Evolutionary conservation across 2,888 invertebrate genomes (phyloP), one percentile per base, ranked within the genome.

Genomic region (Ennomos erosarius): DNA sequence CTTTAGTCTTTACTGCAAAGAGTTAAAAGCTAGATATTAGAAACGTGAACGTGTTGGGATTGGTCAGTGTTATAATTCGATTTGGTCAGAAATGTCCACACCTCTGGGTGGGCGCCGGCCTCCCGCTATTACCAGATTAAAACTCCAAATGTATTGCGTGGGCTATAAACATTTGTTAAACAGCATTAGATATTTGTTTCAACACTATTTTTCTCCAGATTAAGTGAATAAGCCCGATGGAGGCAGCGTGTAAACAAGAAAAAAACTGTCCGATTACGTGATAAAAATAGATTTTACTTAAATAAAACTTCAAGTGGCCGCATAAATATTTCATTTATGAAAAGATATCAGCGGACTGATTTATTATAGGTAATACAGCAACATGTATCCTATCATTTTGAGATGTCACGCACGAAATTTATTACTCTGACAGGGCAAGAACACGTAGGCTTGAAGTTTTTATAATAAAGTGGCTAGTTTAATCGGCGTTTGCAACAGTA

Each of bases 51-150:
- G 9, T 1, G 42, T 40, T 53, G 49, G 57, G 63, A 67, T 65
- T 70, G 71, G 72, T 81, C 79, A 68, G 61, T 73, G 73, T 73
- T 82, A 81, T 88, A 88, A 88, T 88, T 88, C 82, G 88, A 88
- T 88, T 87, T 88, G 78, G 84, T 85, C 76, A 68, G 76, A 84
- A 73, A 82, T 85, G 88, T 88, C 88, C 82, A 87, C 87, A 87
- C 87, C 89, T 88, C 82, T 89, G 91, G 90, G 90, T 90, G 90
- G 90, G 83, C 87, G 78, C 76, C 78, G 87, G 81, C 75, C 87
- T 80, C 88, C 89, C 85, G 89, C 88, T 79, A 86, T 76, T 80
- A 76, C 74, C 76, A 78, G 79, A 87, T 85, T 85, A 87, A 81
- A 84, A 78, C 74, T 81, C 79, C 75, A 78, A 85, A 85, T 76